These are phyloP conservation scores for Neuroterus valhalla DNA, from an alignment of 1,140 invertebrate species.

Conservation along the genomic window DNA sequence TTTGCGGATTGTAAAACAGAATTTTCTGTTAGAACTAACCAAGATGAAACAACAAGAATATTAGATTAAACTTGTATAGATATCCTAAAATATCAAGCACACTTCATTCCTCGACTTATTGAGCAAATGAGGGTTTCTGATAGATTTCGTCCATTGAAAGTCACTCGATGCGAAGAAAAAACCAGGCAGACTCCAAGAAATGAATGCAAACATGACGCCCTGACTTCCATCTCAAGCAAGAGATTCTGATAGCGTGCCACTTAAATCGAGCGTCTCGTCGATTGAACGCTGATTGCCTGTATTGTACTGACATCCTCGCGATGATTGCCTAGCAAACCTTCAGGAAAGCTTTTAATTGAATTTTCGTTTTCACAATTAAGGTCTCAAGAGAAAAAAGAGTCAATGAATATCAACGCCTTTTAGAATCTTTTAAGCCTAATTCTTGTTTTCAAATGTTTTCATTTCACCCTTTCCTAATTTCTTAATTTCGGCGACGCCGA, in stretches of 20 bases:
- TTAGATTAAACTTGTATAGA: no score
- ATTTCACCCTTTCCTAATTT: no score
- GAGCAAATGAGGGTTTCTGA: no score
- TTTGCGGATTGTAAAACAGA: no score
- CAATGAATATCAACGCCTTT: neutral
- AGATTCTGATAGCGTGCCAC: conserved; percentile 13
- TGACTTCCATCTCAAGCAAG: conserved; percentile 1
- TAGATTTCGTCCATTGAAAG: no score
- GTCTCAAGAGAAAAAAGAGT: neutral
- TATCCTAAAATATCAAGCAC: no score
- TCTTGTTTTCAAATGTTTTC: no score
- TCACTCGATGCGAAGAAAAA: conserved; percentile 24
- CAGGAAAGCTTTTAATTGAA: conserved; percentile 47
- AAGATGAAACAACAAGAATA: no score
- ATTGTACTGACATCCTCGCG: conserved; percentile 39
- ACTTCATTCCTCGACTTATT: no score
- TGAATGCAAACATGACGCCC: conserved; percentile 15
- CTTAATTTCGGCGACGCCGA: no score
- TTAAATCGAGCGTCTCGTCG: conserved; percentile 10
- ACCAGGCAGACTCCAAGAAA: neutral
- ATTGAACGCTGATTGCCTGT: conserved; percentile 40
- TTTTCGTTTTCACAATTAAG: conserved; percentile 35
- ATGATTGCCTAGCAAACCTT: conserved; percentile 33
- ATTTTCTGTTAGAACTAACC: no score
- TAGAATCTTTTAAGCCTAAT: no score